phyloP scores from a whole-genome alignment of 2,888 invertebrate species.

The Brassicogethes aeneus region DNA sequence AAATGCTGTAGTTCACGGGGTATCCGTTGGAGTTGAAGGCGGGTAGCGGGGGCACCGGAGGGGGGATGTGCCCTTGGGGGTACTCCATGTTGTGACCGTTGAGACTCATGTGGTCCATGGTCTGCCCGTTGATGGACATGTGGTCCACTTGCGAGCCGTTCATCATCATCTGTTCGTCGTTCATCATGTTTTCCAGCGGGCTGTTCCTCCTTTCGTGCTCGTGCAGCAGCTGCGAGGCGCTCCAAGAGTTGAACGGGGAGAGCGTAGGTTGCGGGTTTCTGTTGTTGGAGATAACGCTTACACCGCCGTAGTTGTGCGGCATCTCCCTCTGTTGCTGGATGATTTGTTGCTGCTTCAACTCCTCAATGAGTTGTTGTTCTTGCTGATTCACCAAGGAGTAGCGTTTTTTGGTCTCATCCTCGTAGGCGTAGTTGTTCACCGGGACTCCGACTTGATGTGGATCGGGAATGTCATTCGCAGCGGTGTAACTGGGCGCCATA shows the following conservation, averaged over 20 bases:
- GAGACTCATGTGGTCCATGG: slow-evolving; percentile 33
- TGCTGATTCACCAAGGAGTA: slow-evolving; percentile 43
- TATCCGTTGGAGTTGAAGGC: slow-evolving; percentile 38
- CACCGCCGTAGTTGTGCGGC: slow-evolving; percentile 29
- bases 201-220: slow-evolving; percentile 50
- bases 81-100: slow-evolving; percentile 35
- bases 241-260: slow-evolving; percentile 51
- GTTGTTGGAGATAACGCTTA: slow-evolving; percentile 38
- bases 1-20: slow-evolving; percentile 39
- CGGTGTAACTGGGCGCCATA: slow-evolving; percentile 25
- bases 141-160: slow-evolving; percentile 34
- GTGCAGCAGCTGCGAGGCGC: slow-evolving; percentile 49
- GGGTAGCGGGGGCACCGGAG: slow-evolving; percentile 48
- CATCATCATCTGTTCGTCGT: slow-evolving; percentile 29
- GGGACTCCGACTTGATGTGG: slow-evolving; percentile 42
- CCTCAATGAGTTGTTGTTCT: slow-evolving; percentile 41
- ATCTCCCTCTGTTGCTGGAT: slow-evolving; percentile 26
- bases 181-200: slow-evolving; percentile 35
- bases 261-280: slow-evolving; percentile 39
- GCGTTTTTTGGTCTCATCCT: slow-evolving; percentile 43
- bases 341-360: slow-evolving; percentile 39
- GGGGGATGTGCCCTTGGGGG: slow-evolving; percentile 31
- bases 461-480: slow-evolving; percentile 34
- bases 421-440: slow-evolving; percentile 37
- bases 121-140: slow-evolving; percentile 34